Conservation (phyloP, 2,888 invertebrate genomes). For the Acleris holmiana region DNA sequence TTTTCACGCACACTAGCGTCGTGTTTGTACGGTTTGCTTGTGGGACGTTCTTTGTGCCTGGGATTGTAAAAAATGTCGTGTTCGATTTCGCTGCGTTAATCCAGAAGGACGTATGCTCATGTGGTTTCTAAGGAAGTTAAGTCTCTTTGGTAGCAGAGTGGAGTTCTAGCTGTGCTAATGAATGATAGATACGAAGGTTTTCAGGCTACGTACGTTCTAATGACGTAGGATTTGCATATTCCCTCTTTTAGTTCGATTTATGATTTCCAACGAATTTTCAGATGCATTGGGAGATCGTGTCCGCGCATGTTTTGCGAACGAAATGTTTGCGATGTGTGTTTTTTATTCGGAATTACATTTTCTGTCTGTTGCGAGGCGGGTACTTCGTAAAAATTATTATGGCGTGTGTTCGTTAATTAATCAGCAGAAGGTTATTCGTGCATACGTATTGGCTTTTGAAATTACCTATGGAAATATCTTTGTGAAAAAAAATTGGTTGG, state of each 20-base stretch:
- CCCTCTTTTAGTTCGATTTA: constrained; percentile 44
- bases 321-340: constrained; percentile 6
- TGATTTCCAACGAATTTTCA: constrained; percentile 37
- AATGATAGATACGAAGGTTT: constrained; percentile 79
- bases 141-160: neutral
- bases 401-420: too few species aligned
- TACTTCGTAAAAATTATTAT: too few species aligned
- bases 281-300: constrained; percentile 32
- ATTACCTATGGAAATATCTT: too few species aligned
- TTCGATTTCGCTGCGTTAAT: constrained; percentile 65
- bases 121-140: neutral
- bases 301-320: constrained; percentile 26
- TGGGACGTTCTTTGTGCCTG: constrained; percentile 80
- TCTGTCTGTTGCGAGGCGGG: too few species aligned
- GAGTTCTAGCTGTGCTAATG: constrained; percentile 74
- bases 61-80: constrained; percentile 84
- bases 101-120: constrained; percentile 11
- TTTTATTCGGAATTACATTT: neutral
- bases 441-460: too few species aligned
- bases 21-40: constrained; percentile 58
- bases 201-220: constrained; percentile 55
- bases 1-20: constrained; percentile 69
- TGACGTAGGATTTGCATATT: constrained; percentile 47
- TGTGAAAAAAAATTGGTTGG: too few species aligned
- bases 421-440: too few species aligned